Conservation (phyloP, 2,888 invertebrate genomes). For the Caenorhabditis sulstoni region DNA sequence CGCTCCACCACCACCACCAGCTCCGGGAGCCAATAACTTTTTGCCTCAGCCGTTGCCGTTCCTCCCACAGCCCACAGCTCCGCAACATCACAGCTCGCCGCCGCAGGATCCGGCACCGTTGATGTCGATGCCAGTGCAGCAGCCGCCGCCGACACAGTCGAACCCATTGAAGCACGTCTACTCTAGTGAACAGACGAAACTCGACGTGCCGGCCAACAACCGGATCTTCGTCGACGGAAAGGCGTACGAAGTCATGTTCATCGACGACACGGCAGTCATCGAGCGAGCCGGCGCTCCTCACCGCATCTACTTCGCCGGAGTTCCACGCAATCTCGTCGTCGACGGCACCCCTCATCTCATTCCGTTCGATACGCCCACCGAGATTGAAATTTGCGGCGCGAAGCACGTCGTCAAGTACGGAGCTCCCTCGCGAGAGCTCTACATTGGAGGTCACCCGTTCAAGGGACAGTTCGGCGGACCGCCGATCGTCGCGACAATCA, state of each 20-base stretch:
- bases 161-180: slow-evolving; percentile 12
- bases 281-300: slow-evolving; percentile 80
- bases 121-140: neutral
- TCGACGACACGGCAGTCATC: slow-evolving; percentile 78
- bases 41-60: neutral
- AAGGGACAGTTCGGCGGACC: slow-evolving; percentile 89
- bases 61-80: slow-evolving; percentile 5
- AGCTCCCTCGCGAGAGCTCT: slow-evolving; percentile 92
- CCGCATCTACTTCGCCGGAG: slow-evolving; percentile 77
- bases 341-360: slow-evolving; percentile 74
- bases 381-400: slow-evolving; percentile 81
- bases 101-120: slow-evolving; percentile 33
- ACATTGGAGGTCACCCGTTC: slow-evolving; percentile 91
- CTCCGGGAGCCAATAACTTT: neutral
- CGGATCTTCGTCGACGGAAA: slow-evolving; percentile 80
- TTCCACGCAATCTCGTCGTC: slow-evolving; percentile 78
- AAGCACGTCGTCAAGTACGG: slow-evolving; percentile 88
- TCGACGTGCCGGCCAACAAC: slow-evolving; percentile 79
- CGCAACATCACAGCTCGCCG: slow-evolving; percentile 16
- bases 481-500: slow-evolving; percentile 88
- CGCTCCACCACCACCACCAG: neutral
- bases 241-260: slow-evolving; percentile 79
- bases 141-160: neutral
- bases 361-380: slow-evolving; percentile 75
- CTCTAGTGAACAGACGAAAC: slow-evolving; percentile 67